Base-by-base conservation (phyloP, 2,797 vertebrate genomes). In the Sebastes diaconus region DNA sequence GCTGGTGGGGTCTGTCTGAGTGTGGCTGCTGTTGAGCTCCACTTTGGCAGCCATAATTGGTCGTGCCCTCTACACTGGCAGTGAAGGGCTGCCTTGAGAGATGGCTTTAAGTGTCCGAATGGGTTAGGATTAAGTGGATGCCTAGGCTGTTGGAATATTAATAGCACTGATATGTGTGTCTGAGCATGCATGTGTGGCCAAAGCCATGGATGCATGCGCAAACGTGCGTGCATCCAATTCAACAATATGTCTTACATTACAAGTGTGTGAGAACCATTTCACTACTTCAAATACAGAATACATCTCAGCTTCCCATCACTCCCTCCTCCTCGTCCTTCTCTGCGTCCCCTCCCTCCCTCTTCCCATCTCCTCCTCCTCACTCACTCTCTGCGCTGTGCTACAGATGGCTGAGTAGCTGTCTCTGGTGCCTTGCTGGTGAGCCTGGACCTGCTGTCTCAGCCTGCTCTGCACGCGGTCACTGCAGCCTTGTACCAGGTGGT, bases 351-450 rank as follows among this genome's bases (percentile, higher is more conserved):
- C 70, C 73, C 70, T 77, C 60, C n/a, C 58, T 60, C 72, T 57
- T 39, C 18, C 20, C 75, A 55, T 85, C 84, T 81, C 81, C 78
- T 83, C 80, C 80, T 83, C 69, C 58, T 75, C 72, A 94, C 97
- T 97, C 95, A 99, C 99, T 85, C 98, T 96, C 94, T 99, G 98
- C 1, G 98, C 98, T 6, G 99, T 99, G 88, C 97, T 99, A 93
- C 97, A 99, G 96, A 99, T 97, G 67, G 98, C 98, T 0, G 97
- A 98, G 92, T 99, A 99, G 86, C 99, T 99, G 92, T 99, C 98
- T 90, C 94, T 96, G 8, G 96, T 97, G 84, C 98, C 98, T 94
- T 99, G 98, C 90, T 98, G 96, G 81, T 99, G 97, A 61, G 93
- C 95, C 63, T 97, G 96, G 83, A 98, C 94, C 69, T 96, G 97